phyloP scores from a whole-genome alignment of 2,113 vertebrate species.

The Fregetta grallaria region DNA sequence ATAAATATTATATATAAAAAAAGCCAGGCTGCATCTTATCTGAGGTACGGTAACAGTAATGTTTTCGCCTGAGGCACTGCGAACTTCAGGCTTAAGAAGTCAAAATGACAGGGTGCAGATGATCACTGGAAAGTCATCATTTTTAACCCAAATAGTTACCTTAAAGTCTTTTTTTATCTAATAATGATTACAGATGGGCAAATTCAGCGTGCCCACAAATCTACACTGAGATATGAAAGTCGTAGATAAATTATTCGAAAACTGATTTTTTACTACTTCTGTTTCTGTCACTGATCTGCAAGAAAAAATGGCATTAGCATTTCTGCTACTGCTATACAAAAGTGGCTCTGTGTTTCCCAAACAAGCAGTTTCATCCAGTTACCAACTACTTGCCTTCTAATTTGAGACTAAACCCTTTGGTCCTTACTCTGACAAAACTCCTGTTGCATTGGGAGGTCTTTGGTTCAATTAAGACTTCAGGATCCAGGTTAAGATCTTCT shows the following conservation, averaged over 20 bases:
- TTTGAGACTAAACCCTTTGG: neutral
- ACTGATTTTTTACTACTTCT: neutral
- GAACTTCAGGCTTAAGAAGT: constrained; percentile 60
- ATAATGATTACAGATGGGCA: constrained; percentile 46
- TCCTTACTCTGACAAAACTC: neutral
- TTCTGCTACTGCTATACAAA: neutral
- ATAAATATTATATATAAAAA: constrained; percentile 47
- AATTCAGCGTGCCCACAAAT: constrained; percentile 47
- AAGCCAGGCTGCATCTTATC: constrained; percentile 58
- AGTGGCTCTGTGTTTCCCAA: neutral
- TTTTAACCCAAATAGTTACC: constrained; percentile 55
- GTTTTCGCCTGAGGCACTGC: constrained; percentile 56
- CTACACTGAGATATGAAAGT: neutral
- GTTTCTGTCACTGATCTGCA: neutral
- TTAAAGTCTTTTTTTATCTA: constrained; percentile 27
- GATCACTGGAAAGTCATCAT: constrained; percentile 58
- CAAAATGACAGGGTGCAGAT: constrained; percentile 64
- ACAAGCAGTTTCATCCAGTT: neutral
- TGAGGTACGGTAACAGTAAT: constrained; percentile 29
- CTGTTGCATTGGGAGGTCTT: neutral
- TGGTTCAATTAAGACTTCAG: neutral
- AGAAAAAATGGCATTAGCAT: neutral
- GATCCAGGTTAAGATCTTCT: neutral
- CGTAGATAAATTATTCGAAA: neutral
- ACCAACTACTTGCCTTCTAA: neutral